Percentiles rank a stretch among this genome's conserved stretches.
Evolutionary conservation across 2,888 invertebrate genomes (phyloP).

Genomic region (Ceratothoa steindachneri): DNA sequence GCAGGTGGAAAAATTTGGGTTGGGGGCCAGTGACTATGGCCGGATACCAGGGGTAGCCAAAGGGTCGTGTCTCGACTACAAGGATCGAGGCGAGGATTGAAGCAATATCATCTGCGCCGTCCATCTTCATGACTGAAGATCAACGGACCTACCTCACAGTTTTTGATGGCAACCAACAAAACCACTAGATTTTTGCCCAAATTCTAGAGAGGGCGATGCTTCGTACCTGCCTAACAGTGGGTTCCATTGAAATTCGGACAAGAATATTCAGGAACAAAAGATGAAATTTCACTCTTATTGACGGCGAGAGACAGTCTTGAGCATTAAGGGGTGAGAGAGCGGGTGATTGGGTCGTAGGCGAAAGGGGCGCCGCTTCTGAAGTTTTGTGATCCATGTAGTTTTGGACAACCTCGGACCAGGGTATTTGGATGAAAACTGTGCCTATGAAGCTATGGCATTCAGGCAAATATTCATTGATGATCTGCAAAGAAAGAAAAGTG

Average conservation of each 20-base stretch:
- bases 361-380: not conserved
- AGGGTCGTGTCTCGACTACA: too few species aligned
- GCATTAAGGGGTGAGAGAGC: not conserved
- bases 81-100: too few species aligned
- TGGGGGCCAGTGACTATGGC: too few species aligned
- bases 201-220: too few species aligned
- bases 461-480: conserved; percentile 64
- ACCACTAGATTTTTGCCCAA: too few species aligned
- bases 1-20: too few species aligned
- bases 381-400: conserved; percentile 21
- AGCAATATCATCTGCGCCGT: too few species aligned
- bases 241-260: conserved; percentile 68
- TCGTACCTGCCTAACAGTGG: conserved; percentile 62
- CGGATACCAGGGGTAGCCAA: too few species aligned
- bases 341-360: not conserved
- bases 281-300: conserved; percentile 55
- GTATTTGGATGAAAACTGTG: conserved; percentile 64
- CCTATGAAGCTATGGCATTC: conserved; percentile 69
- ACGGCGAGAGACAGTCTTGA: not conserved
- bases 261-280: conserved; percentile 65
- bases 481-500: conserved; percentile 51
- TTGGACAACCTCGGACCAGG: conserved; percentile 58
- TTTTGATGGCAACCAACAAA: too few species aligned
- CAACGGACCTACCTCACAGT: too few species aligned
- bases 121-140: too few species aligned